phyloP scores from a whole-genome alignment of 2,888 invertebrate genomes.

The Caenorhabditis wallacei region DNA sequence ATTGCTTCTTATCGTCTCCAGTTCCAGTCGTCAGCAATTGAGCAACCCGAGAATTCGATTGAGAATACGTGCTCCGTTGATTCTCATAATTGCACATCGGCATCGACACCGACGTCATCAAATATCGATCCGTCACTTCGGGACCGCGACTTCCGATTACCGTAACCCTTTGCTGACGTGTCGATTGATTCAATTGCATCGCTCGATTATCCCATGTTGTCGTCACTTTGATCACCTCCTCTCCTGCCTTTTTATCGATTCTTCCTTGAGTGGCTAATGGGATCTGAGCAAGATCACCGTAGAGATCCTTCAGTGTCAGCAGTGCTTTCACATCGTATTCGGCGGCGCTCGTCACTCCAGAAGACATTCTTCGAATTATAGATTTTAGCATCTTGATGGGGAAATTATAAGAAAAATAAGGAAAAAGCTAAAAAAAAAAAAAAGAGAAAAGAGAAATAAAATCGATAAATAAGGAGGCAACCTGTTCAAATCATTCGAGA shows the following conservation, averaged over 20 bases:
- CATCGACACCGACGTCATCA: slow-evolving; percentile 66
- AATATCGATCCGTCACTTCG: slow-evolving; percentile 60
- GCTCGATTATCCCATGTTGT: slow-evolving; percentile 78
- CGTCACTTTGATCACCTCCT: slow-evolving; percentile 58
- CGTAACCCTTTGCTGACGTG: slow-evolving; percentile 65
- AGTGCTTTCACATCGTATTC: slow-evolving; percentile 70
- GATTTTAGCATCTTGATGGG: not conserved
- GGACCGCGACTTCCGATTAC: slow-evolving; percentile 53
- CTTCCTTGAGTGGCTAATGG: slow-evolving; percentile 70
- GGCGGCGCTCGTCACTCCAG: slow-evolving; percentile 49
- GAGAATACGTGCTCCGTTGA: slow-evolving; percentile 69
- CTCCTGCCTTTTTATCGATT: slow-evolving; percentile 60
- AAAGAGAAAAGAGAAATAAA: not conserved
- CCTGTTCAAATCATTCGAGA: no score
- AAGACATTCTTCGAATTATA: slow-evolving; percentile 42
- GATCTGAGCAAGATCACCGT: slow-evolving; percentile 75
- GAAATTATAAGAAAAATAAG: not conserved
- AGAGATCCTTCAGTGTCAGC: slow-evolving; percentile 75
- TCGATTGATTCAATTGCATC: slow-evolving; percentile 72
- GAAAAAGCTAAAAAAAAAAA: not conserved
- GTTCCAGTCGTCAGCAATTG: slow-evolving; percentile 76
- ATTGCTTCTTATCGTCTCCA: slow-evolving; percentile 79
- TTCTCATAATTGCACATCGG: slow-evolving; percentile 74
- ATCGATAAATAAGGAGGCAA: not conserved
- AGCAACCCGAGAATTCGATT: slow-evolving; percentile 71